Evolutionary conservation across 2,113 vertebrate species (phyloP).

Genomic region (Zapornia atra): DNA sequence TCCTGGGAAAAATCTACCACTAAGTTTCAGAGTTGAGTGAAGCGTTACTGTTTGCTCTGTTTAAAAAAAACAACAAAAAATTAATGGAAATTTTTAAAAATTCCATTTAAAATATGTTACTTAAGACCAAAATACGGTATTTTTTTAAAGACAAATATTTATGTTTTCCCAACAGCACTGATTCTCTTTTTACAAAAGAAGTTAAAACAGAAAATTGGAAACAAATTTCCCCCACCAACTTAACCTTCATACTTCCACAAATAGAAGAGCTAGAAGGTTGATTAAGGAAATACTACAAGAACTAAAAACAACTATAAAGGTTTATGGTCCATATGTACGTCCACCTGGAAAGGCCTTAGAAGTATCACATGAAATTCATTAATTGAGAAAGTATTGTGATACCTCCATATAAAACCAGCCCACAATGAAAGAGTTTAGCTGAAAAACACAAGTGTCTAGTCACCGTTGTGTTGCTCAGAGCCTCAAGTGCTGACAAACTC

Average conservation of each 20-base stretch:
- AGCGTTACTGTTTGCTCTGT: background rate
- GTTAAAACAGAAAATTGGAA: background rate
- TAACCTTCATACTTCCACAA: background rate
- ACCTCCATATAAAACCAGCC: background rate
- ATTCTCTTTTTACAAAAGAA: background rate
- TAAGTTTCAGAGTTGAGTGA: background rate
- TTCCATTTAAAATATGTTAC: background rate
- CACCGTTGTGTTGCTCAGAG: background rate
- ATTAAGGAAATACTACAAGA: background rate
- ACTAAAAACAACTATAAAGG: background rate
- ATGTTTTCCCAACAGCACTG: background rate
- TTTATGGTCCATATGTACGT: background rate
- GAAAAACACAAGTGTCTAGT: background rate
- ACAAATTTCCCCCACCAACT: background rate
- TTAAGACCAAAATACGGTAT: background rate
- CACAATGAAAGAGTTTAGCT: background rate
- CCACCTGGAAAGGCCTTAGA: background rate
- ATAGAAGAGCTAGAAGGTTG: background rate
- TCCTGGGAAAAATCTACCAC: background rate
- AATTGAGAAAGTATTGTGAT: background rate
- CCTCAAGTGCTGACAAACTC: background rate
- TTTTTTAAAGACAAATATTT: background rate
- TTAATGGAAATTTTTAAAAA: background rate
- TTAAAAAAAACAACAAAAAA: background rate
- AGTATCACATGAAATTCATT: background rate